phyloP scores from a whole-genome alignment of 2,888 invertebrate species.

The Drosophila mulleri region DNA sequence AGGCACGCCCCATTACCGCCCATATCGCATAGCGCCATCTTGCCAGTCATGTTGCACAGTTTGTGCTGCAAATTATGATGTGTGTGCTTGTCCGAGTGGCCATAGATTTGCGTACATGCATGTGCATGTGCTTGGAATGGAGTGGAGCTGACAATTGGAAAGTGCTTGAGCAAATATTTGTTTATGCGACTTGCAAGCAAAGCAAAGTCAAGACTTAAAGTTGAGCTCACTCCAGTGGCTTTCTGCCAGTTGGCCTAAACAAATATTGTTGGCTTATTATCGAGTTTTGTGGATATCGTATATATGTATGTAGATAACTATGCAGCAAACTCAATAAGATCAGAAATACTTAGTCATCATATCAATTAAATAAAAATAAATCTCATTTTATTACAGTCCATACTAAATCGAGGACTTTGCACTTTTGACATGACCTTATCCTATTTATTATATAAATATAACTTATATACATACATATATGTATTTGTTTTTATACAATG shows the following conservation, averaged over 20 bases:
- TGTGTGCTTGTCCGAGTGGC: conserved; percentile 23
- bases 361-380: not conserved
- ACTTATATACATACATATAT: too few relatives aligned
- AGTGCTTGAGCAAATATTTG: conserved; percentile 29
- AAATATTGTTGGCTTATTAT: not conserved
- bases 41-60: conserved; percentile 36
- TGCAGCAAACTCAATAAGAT: not conserved
- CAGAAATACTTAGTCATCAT: not conserved
- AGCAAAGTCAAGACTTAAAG: conserved; percentile 17
- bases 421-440: not conserved
- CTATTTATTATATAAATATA: not conserved
- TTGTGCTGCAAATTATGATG: conserved; percentile 54
- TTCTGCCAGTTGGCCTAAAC: not conserved
- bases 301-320: not conserved
- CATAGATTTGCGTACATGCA: conserved; percentile 5
- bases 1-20: conserved; percentile 38
- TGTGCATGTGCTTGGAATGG: not conserved
- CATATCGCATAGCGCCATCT: conserved; percentile 37
- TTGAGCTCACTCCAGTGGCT: not conserved
- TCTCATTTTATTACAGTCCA: not conserved
- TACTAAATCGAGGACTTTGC: not conserved
- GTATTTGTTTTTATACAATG: not conserved
- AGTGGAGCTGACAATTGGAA: conserved; percentile 35
- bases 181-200: conserved; percentile 4
- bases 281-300: not conserved